Evolutionary conservation across 2,113 vertebrate species (phyloP), one percentile per base, ranked within the genome.

Genomic region (Pelobates fuscus): DNA sequence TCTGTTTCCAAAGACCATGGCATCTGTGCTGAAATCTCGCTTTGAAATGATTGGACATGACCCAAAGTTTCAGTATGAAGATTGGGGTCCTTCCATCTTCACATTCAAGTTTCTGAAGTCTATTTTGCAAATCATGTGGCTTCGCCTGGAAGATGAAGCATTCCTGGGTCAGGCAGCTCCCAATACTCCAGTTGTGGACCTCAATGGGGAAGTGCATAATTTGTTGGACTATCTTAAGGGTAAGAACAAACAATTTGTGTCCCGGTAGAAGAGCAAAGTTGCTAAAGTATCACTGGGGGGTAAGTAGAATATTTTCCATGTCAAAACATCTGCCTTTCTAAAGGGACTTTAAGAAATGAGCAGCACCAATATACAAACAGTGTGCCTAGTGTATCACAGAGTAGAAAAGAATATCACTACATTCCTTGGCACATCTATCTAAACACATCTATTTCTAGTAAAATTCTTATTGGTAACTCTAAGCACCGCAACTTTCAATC

Each of bases 21-120:
- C 75, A 32, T 46, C 85, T 0, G 84, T 94, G 71, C 72, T 96
- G 2, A 92, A 87, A 77, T 63, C 84, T 62, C 91, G 91, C 0
- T 77, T 88, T 67, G 88, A 79, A 70, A 82, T 26, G 8, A 89
- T 89, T 2, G 94, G 94, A 86, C 27, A 78, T 62, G 94, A 95
- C 18, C 92, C 92, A 0, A 90, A 80, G 5, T 96, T 97, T 74
- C 82, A 70, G 23, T 96, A 89, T 0, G 94, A 98, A 66, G 93
- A 96, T 59, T 98, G 95, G 95, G 91, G 93, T 10, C 93, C 88
- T 0, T 93, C 93, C 0, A 91, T 96, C 18, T 83, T 82, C 59
- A 87, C 89, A 2, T 29, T 78, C 8, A 75, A 64, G 0, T 94
- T 93, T 64, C 52, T 95, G 58, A 89, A 88, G 80, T 86, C 90